phyloP scores from a whole-genome alignment of 2,888 invertebrate species.

The Pedicia rivosa region DNA sequence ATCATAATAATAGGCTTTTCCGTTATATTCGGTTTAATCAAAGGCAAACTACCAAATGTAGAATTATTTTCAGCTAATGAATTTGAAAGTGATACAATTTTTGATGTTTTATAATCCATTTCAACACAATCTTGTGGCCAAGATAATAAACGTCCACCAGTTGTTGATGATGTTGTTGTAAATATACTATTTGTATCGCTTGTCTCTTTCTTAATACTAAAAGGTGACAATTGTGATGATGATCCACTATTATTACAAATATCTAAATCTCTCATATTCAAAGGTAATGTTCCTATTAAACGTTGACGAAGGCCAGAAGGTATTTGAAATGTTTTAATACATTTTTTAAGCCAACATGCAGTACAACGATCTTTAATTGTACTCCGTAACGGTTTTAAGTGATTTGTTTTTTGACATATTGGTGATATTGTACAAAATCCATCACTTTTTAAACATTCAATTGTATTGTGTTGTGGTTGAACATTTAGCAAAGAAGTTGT shows the following conservation, averaged over 20 bases:
- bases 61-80: conserved; percentile 24
- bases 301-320: conserved; percentile 50
- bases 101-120: neutral
- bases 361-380: conserved; percentile 62
- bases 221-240: neutral
- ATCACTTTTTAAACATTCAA: conserved; percentile 16
- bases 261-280: conserved; percentile 15
- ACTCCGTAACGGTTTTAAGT: conserved; percentile 49
- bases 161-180: neutral
- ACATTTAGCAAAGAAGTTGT: conserved; percentile 32
- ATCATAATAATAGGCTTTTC: conserved; percentile 24
- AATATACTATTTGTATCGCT: neutral
- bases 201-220: neutral
- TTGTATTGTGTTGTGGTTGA: neutral
- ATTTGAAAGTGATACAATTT: conserved; percentile 18
- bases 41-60: conserved; percentile 25
- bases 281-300: conserved; percentile 51
- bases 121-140: neutral
- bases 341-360: conserved; percentile 78
- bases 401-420: conserved; percentile 49
- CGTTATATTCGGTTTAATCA: conserved; percentile 23
- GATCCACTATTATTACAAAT: neutral
- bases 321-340: conserved; percentile 63
- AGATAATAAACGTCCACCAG: neutral
- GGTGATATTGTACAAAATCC: conserved; percentile 53